These are phyloP conservation scores for Gastrophysa polygoni DNA, from an alignment of 2,888 invertebrate genomes.

Conservation along the genomic window DNA sequence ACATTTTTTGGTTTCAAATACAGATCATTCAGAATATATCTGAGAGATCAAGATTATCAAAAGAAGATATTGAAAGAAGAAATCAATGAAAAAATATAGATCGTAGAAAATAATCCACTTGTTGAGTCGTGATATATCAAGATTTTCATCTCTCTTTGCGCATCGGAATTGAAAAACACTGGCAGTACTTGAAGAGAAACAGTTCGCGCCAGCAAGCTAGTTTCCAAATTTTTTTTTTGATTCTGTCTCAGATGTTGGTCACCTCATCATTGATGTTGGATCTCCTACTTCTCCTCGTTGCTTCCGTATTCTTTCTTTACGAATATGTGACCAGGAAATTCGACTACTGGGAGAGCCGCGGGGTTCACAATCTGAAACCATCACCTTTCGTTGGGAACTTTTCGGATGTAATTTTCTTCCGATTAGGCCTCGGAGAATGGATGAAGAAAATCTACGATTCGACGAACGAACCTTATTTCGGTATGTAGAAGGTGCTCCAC, in stretches of 20 bases:
- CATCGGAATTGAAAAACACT: too few relatives aligned
- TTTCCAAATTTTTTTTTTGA: not conserved
- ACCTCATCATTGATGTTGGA: constrained; percentile 44
- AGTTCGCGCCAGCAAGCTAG: too few relatives aligned
- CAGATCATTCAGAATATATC: too few relatives aligned
- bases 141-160: too few relatives aligned
- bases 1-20: too few relatives aligned
- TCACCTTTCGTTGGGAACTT: constrained; percentile 43
- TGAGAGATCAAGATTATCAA: too few relatives aligned
- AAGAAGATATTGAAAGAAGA: too few relatives aligned
- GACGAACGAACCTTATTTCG: constrained; percentile 53
- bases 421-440: constrained; percentile 27
- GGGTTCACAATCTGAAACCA: constrained; percentile 39
- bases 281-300: constrained; percentile 15
- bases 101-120: too few relatives aligned
- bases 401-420: constrained; percentile 26
- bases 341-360: constrained; percentile 42
- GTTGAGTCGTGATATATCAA: too few relatives aligned
- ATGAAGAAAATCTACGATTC: constrained; percentile 25
- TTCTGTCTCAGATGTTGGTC: constrained; percentile 23
- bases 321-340: constrained; percentile 39
- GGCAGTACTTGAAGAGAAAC: too few relatives aligned
- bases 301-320: constrained; percentile 26
- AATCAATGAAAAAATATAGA: too few relatives aligned
- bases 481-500: constrained; percentile 46